Conservation (phyloP, 2,113 vertebrate species). For the Zosterops lateralis region DNA sequence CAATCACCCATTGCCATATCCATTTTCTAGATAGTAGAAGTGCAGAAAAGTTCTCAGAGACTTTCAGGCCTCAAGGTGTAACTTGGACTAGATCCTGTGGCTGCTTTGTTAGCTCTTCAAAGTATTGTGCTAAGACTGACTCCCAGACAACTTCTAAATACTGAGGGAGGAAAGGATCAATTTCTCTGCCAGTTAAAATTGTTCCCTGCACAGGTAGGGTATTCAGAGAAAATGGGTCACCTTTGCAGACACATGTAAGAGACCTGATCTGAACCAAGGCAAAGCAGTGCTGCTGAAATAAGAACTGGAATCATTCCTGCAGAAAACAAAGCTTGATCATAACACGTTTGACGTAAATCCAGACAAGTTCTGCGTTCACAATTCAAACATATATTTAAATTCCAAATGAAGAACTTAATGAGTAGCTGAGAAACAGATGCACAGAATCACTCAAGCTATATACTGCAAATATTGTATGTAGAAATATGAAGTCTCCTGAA, state of each 20-base stretch:
- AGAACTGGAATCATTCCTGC: not conserved
- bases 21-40: not conserved
- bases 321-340: slow-evolving; percentile 2
- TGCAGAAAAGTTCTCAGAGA: not conserved
- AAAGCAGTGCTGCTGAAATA: not conserved
- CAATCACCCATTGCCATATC: not conserved
- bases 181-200: not conserved
- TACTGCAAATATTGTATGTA: not conserved
- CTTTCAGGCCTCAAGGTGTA: not conserved
- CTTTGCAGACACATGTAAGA: not conserved
- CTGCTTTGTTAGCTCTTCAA: not conserved
- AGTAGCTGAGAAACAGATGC: not conserved
- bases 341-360: not conserved
- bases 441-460: not conserved
- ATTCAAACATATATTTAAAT: not conserved
- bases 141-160: not conserved
- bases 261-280: not conserved
- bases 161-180: not conserved
- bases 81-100: not conserved
- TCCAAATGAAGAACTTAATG: slow-evolving; percentile 10
- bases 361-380: not conserved
- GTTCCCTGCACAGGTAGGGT: not conserved
- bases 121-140: not conserved
- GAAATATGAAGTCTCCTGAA: not conserved
- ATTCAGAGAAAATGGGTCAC: not conserved